A percentile compares a stretch with the other conserved stretches of the same genome.
Conservation (phyloP, 2,113 vertebrate species). For the Rhynchomys soricoides region DNA sequence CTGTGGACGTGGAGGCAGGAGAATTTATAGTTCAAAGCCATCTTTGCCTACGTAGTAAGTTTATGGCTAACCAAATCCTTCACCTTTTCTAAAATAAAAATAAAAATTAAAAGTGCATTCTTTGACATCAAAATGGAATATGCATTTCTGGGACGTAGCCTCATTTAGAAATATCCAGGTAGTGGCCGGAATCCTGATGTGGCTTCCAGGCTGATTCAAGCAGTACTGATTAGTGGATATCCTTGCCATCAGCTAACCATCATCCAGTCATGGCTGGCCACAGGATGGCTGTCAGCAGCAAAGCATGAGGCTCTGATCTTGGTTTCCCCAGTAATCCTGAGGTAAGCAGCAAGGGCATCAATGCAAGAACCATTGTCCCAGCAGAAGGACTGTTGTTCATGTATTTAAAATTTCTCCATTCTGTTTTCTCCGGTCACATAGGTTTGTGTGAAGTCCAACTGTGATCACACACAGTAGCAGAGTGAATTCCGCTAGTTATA, state of each 20-base stretch:
- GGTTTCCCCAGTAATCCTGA: slow-evolving; percentile 22
- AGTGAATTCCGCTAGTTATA: not conserved
- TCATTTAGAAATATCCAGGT: slow-evolving; percentile 29
- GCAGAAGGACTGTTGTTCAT: not conserved
- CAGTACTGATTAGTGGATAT: not conserved
- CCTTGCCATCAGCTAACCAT: not conserved
- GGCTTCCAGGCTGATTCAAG: not conserved
- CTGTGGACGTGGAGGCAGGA: not conserved
- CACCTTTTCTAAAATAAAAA: not conserved
- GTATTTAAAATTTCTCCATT: not conserved
- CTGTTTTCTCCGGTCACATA: fast-evolving
- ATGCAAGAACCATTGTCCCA: not conserved
- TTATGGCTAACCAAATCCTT: not conserved
- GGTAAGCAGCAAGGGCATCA: not conserved
- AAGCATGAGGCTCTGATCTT: not conserved
- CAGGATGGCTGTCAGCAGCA: not conserved
- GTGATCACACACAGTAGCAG: fast-evolving
- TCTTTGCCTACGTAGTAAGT: not conserved
- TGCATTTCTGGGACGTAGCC: slow-evolving; percentile 28
- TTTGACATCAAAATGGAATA: slow-evolving; percentile 29
- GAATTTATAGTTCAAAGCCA: not conserved
- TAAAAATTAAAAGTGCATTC: not conserved
- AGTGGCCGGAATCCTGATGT: slow-evolving; percentile 5
- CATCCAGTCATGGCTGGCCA: not conserved
- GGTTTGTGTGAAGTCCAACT: not conserved